Conservation (phyloP, 2,797 vertebrate genomes). For the Chromis chromis region DNA sequence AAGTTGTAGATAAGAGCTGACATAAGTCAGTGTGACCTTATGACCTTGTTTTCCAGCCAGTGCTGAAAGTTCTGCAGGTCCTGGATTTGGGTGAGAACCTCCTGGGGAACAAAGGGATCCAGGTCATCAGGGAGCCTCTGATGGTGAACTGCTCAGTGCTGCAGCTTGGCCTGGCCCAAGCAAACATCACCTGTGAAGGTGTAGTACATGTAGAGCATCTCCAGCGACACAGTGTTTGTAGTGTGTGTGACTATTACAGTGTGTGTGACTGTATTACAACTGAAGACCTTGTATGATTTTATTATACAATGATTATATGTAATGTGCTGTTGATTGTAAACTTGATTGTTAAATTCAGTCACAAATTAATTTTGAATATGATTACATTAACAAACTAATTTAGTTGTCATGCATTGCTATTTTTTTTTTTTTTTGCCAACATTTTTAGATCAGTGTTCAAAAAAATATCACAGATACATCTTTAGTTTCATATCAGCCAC, state of each 20-base stretch:
- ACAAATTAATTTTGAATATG: background rate
- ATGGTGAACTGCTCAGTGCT: slow-evolving; percentile 80
- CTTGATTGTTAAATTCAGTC: background rate
- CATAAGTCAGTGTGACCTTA: background rate
- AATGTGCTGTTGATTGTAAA: background rate
- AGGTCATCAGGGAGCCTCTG: slow-evolving; percentile 78
- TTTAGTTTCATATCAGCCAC: background rate
- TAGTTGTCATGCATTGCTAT: background rate
- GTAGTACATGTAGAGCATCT: slow-evolving; percentile 7
- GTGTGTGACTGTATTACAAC: background rate
- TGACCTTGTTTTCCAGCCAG: slow-evolving; percentile 70
- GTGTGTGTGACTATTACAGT: background rate
- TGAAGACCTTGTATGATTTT: too few species aligned
- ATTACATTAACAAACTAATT: background rate
- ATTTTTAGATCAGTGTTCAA: background rate
- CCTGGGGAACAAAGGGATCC: slow-evolving; percentile 80
- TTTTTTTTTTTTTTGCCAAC: background rate
- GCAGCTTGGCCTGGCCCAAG: slow-evolving; percentile 74
- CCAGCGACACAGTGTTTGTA: too few species aligned
- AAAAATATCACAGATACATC: too few species aligned
- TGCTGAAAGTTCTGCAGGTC: slow-evolving; percentile 77
- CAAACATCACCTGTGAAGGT: slow-evolving; percentile 84
- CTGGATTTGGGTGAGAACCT: slow-evolving; percentile 82
- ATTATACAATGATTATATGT: too few species aligned
- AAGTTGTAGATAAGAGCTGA: background rate